Evolutionary conservation across 2,888 invertebrate species (phyloP).

Genomic region (Galeopsomyia nigrocyanea): DNA sequence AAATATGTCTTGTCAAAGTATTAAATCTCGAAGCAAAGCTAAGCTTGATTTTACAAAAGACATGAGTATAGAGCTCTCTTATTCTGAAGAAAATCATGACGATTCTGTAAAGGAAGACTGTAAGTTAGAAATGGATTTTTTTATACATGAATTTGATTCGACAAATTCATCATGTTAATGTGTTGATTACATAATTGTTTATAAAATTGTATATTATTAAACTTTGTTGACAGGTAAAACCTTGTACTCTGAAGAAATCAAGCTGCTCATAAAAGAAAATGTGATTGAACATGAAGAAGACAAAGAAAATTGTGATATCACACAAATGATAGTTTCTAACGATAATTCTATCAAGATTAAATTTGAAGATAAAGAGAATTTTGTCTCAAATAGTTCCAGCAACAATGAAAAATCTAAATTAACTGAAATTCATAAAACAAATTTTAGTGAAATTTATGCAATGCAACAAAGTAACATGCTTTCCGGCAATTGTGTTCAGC

Average conservation of each 20-base stretch:
- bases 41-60: slow-evolving; percentile 59
- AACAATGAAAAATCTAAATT: slow-evolving; percentile 44
- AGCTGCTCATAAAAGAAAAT: not conserved
- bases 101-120: slow-evolving; percentile 13
- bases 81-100: slow-evolving; percentile 14
- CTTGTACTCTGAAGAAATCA: slow-evolving; percentile 29
- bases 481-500: slow-evolving; percentile 56
- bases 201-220: slow-evolving; percentile 15
- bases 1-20: slow-evolving; percentile 58
- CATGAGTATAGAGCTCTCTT: slow-evolving; percentile 59
- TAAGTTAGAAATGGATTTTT: slow-evolving; percentile 27
- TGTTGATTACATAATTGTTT: slow-evolving; percentile 16
- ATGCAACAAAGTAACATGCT: slow-evolving; percentile 54
- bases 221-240: slow-evolving; percentile 41
- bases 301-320: slow-evolving; percentile 33
- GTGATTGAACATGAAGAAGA: slow-evolving; percentile 14
- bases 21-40: slow-evolving; percentile 54
- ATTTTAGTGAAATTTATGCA: slow-evolving; percentile 54
- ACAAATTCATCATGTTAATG: no score
- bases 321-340: slow-evolving; percentile 50
- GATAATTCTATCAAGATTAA: slow-evolving; percentile 49
- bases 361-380: slow-evolving; percentile 44
- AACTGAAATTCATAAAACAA: slow-evolving; percentile 49
- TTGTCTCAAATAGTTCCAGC: slow-evolving; percentile 23
- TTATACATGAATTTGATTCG: not conserved